These are phyloP conservation scores for Loxodonta africana DNA, from an alignment of 2,113 vertebrate species.

Conservation along the genomic window DNA sequence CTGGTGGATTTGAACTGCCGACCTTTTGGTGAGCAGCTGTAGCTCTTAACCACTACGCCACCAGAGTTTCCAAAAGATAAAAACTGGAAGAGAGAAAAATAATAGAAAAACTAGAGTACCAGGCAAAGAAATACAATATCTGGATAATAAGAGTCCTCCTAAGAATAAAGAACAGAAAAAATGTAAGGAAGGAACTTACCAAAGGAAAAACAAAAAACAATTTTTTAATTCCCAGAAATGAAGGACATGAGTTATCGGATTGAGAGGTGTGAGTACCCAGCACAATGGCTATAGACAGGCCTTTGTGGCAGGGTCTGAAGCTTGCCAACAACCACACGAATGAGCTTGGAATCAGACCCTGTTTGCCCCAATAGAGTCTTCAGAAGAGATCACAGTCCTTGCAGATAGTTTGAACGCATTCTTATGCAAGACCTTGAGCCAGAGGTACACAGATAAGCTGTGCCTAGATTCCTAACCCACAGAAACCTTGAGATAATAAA, in stretches of 20 bases:
- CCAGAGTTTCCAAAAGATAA: neutral
- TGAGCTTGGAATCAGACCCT: neutral
- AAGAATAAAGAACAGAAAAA: slow-evolving; percentile 46
- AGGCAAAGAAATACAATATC: neutral
- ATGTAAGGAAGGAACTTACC: neutral
- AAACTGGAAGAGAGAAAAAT: neutral
- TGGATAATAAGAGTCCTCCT: slow-evolving; percentile 16
- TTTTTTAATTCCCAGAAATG: slow-evolving; percentile 8
- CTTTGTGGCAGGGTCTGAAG: neutral
- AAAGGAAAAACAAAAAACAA: neutral
- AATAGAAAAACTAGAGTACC: slow-evolving; percentile 24
- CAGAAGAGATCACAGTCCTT: neutral
- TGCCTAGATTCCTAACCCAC: neutral
- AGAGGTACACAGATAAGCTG: neutral
- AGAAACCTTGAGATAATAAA: neutral
- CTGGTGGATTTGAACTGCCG: no score
- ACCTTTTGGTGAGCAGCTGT: no score
- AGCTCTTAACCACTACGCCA: no score
- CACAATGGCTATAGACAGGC: neutral
- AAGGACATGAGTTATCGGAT: neutral
- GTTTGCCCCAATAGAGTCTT: neutral
- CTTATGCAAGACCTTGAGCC: neutral
- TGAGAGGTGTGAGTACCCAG: neutral
- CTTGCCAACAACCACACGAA: neutral
- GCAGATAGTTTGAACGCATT: neutral